Conservation (phyloP, 2,113 vertebrate species). For the Stercorarius parasiticus region DNA sequence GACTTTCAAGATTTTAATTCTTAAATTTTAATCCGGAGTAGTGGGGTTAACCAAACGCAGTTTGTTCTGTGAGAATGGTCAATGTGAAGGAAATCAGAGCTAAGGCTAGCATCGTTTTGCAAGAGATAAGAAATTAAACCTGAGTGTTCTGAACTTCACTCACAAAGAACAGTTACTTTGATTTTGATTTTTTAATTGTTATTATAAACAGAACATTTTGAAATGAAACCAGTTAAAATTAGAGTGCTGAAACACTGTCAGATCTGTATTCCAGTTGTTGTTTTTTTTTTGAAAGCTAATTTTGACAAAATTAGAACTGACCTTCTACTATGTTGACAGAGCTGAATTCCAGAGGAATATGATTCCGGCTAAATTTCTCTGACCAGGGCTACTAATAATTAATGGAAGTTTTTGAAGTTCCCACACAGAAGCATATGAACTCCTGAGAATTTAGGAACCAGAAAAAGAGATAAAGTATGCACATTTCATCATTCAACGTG, state of each 20-base stretch:
- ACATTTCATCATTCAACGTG: slow-evolving; percentile 37
- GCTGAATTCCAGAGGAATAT: neutral
- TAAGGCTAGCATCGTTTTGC: neutral
- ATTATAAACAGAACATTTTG: neutral
- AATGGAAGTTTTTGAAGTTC: slow-evolving; percentile 37
- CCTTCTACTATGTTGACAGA: neutral
- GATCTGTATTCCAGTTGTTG: neutral
- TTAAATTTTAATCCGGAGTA: neutral
- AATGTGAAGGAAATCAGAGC: neutral
- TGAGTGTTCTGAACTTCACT: neutral
- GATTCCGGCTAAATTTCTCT: slow-evolving; percentile 9
- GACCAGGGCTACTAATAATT: neutral
- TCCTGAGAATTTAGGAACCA: slow-evolving; percentile 49
- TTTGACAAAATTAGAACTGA: neutral
- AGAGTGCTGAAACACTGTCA: neutral
- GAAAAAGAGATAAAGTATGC: slow-evolving; percentile 39
- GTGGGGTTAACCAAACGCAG: neutral
- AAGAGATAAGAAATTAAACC: neutral
- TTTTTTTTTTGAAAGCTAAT: neutral
- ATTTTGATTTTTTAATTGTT: neutral
- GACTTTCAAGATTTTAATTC: neutral
- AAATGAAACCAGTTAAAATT: neutral
- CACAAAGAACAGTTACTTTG: neutral
- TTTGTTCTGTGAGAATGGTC: slow-evolving; percentile 1
- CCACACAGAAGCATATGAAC: neutral